Base-by-base conservation (phyloP, 2,797 vertebrate genomes). In the Tiaroga cobitis region DNA sequence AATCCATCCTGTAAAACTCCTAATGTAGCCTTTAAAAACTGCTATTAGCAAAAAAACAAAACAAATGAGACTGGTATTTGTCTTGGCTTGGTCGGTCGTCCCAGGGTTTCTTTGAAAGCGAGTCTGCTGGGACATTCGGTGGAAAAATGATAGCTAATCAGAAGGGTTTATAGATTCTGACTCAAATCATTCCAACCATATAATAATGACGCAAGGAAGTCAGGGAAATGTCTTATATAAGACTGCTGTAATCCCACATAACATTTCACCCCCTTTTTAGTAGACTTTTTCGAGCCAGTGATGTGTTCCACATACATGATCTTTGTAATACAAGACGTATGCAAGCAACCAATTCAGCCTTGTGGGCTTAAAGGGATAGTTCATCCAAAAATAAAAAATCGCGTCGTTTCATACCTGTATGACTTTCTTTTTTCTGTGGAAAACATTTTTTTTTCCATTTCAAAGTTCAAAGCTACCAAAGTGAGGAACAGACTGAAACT, bases 1-100 rank as follows among this genome's bases (percentile, higher is more conserved):
- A 26, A 84, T 87, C 80, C 84, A 86, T 83, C 67, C 88, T 79
- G 24, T 91, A 85, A 90, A 93, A 87, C n/a, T 74, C 51, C 74
- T 82, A 86, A 59, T 65, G 26, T 79, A 70, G 86, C 88, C 41
- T 84, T 90, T 84, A 68, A 81, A 90, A 89, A 10, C 32, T 46
- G 74, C 81, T 79, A 67, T 29, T 69, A 34, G 16, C 51, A 74
- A 68, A 89, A 76, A 10, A 39, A 85, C 29, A 29, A 29, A 29
- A 29, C 84, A 21, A 86, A 85, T 26, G 72, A 85, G 39, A 49
- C 5, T 80, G 39, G 83, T 68, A 41, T n/a, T 69, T 77, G 41
- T 88, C 89, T 89, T 34, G 90, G 88, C 74, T 26, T 24, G 10
- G 67, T 81, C 2, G 21, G 74, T 10, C 82, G 54, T 84, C 84